Percentiles rank a stretch among this genome's conserved stretches.
phyloP scores from a whole-genome alignment of 2,888 invertebrate species.

The Acleris laterana region DNA sequence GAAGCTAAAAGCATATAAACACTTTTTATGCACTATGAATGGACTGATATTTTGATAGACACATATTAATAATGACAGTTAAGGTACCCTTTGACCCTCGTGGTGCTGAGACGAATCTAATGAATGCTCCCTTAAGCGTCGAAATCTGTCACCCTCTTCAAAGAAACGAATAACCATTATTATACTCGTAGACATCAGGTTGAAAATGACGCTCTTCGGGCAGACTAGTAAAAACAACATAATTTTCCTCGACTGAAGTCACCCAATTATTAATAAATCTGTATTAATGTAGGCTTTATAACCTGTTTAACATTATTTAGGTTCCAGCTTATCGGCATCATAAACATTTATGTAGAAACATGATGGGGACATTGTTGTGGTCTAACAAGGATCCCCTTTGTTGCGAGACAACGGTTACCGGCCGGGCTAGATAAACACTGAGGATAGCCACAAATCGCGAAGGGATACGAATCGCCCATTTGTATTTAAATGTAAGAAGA shows the following conservation, averaged over 20 bases:
- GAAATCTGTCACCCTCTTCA: too few relatives aligned
- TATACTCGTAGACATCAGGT: too few relatives aligned
- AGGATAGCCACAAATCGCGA: constrained; percentile 14
- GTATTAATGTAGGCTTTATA: constrained; percentile 1
- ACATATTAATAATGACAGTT: too few relatives aligned
- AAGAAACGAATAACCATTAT: too few relatives aligned
- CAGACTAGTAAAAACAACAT: too few relatives aligned
- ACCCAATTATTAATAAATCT: not conserved
- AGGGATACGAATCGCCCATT: constrained; percentile 16
- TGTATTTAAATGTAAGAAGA: constrained; percentile 17
- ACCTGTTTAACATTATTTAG: constrained; percentile 18
- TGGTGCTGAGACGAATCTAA: too few relatives aligned
- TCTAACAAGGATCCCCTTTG: constrained; percentile 27
- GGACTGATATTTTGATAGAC: too few relatives aligned
- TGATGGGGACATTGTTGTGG: constrained; percentile 20
- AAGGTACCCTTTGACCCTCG: too few relatives aligned
- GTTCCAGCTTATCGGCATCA: constrained; percentile 24
- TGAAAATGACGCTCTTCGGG: too few relatives aligned
- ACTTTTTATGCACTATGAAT: too few relatives aligned
- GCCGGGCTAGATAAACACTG: constrained; percentile 8
- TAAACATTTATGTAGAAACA: constrained; percentile 32
- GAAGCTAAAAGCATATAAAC: too few relatives aligned
- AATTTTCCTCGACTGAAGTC: not conserved
- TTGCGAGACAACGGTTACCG: constrained; percentile 16
- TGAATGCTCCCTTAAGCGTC: too few relatives aligned